These are phyloP conservation scores for Emys orbicularis DNA, from an alignment of 2,797 vertebrate species.

Conservation along the genomic window DNA sequence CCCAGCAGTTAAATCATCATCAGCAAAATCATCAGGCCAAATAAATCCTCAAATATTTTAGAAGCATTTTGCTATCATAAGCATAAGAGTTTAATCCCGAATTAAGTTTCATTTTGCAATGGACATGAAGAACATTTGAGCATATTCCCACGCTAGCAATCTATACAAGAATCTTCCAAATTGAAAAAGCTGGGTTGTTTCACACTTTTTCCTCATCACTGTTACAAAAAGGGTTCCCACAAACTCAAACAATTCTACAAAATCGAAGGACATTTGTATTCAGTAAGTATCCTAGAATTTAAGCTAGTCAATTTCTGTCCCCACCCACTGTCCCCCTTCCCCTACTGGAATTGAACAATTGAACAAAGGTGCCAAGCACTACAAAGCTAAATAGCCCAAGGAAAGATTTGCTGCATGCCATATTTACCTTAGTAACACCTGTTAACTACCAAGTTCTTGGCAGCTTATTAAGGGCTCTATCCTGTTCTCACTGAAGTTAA, in stretches of 20 bases:
- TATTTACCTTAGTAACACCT: constrained; percentile 18
- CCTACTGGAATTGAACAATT: not conserved
- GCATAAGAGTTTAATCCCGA: constrained; percentile 19
- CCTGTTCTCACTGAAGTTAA: not conserved
- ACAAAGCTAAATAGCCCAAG: not conserved
- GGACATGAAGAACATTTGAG: constrained; percentile 2
- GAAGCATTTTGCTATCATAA: constrained; percentile 1
- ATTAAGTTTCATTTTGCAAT: constrained; percentile 33
- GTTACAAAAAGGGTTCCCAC: constrained; percentile 28
- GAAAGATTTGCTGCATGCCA: not conserved
- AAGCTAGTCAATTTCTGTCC: not conserved
- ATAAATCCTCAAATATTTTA: constrained; percentile 41
- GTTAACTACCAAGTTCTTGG: constrained; percentile 5
- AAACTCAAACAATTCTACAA: not conserved
- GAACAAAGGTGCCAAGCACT: not conserved
- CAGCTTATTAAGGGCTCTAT: not conserved
- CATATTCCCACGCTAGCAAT: not conserved
- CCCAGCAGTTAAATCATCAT: not conserved
- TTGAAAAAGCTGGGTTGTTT: constrained; percentile 37
- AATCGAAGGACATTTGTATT: not conserved
- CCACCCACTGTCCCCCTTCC: not conserved
- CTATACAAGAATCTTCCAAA: constrained; percentile 28
- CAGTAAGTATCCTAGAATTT: not conserved
- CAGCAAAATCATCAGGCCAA: not conserved
- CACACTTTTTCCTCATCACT: not conserved